phyloP scores from a whole-genome alignment of 2,113 vertebrate genomes.

The Scartelaos histophorus region DNA sequence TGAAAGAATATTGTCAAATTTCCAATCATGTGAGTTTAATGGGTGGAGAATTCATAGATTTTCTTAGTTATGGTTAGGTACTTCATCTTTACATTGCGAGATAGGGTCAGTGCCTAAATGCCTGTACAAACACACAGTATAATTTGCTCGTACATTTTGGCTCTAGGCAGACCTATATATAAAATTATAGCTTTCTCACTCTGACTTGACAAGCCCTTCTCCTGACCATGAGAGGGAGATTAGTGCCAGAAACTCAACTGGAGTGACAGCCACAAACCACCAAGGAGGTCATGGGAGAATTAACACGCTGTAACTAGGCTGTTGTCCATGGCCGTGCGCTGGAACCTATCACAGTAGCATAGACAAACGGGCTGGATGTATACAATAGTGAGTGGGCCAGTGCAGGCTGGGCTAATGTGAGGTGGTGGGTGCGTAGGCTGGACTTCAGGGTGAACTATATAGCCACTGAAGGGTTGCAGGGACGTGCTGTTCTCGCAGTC shows the following conservation, averaged over 20 bases:
- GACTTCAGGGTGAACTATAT: constrained; percentile 47
- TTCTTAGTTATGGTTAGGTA: no score
- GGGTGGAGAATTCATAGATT: no score
- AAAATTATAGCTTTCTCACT: constrained; percentile 11
- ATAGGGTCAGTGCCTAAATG: neutral
- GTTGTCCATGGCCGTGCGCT: constrained; percentile 69
- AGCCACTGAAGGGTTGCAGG: constrained; percentile 49
- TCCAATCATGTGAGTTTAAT: no score
- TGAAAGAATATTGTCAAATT: no score
- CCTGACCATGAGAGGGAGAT: constrained; percentile 1
- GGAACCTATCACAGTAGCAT: constrained; percentile 69
- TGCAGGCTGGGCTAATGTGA: constrained; percentile 42
- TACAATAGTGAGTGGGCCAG: constrained; percentile 63
- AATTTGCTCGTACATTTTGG: neutral
- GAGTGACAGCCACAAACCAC: constrained; percentile 51
- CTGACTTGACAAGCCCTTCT: constrained; percentile 1
- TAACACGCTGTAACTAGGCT: constrained; percentile 60
- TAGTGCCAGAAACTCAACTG: constrained; percentile 35
- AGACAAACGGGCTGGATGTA: constrained; percentile 72
- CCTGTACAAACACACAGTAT: neutral
- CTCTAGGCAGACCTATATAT: neutral
- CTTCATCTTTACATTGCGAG: no score
- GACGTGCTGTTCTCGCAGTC: constrained; percentile 57
- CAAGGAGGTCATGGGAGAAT: constrained; percentile 68
- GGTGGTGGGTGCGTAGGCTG: constrained; percentile 53